A percentile compares a stretch with the other conserved stretches of the same genome.
Evolutionary conservation across 2,888 invertebrate species (phyloP).

Genomic region (Lysandra bellargus): DNA sequence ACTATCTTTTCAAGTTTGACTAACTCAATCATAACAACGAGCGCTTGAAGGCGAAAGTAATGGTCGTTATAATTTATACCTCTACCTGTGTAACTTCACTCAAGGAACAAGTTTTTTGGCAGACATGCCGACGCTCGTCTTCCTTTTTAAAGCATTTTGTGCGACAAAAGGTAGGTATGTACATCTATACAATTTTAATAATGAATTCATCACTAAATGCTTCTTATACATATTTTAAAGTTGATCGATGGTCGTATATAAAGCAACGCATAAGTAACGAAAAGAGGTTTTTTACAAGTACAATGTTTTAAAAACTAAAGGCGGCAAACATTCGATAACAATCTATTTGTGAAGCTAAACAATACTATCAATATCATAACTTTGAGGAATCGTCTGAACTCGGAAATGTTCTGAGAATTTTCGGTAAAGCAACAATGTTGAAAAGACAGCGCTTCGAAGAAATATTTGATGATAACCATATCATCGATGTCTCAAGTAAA

Average conservation of each 20-base stretch:
- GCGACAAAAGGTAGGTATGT: neutral
- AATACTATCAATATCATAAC: constrained; percentile 29
- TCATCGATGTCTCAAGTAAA: neutral
- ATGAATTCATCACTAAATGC: neutral
- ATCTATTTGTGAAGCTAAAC: constrained; percentile 23
- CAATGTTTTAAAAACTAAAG: neutral
- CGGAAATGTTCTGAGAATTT: constrained; percentile 16
- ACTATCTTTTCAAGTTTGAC: neutral
- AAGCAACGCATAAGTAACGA: neutral
- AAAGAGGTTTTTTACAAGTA: neutral
- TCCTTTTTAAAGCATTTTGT: neutral
- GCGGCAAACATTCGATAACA: neutral
- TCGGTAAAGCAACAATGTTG: constrained; percentile 27
- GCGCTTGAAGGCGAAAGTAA: constrained; percentile 26
- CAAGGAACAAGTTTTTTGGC: constrained; percentile 12
- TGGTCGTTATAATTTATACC: constrained; percentile 12
- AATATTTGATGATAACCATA: neutral
- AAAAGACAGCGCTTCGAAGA: constrained; percentile 2
- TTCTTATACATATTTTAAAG: neutral
- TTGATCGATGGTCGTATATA: neutral
- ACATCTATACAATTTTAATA: neutral
- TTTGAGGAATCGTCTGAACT: constrained; percentile 4
- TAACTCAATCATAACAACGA: constrained; percentile 16
- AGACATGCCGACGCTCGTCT: constrained; percentile 6
- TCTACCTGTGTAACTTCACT: constrained; percentile 21